Evolutionary conservation across 2,797 vertebrate genomes (phyloP), one percentile per base, ranked within the genome.

Genomic region (Eremophila alpestris): DNA sequence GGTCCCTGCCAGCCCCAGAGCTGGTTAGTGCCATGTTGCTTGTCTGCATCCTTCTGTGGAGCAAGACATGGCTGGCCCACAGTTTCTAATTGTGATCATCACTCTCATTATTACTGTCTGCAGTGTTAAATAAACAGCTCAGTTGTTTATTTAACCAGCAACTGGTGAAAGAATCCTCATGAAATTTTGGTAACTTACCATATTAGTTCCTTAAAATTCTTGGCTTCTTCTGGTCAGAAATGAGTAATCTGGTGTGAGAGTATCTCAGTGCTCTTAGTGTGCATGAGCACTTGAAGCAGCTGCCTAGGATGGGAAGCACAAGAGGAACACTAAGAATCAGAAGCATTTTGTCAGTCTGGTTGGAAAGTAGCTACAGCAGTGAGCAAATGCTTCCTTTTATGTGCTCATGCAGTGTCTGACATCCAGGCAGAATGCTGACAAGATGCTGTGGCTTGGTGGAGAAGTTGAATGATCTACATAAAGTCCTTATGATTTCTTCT

Each of bases 11-110:
- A 63, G 55, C 67, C 29, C 32, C 2, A 3, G 41, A 52, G 59
- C 36, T 69, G 19, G 5, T 62, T 40, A 12, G 11, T 79, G 75
- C 64, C 34, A 5, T 3, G 3, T 43, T 3, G 0, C 32, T 73
- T 32, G 4, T 48, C 56, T 79, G 79, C 30, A 18, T 34, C 21
- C 58, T 24, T 62, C 27, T 65, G 26, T 70, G 54, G 16, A 76
- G 43, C 0, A 0, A 71, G 34, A 64, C 65, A 1, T 79, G 62
- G 41, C 21, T 40, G 54, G 14, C 65, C 26, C 22, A 20, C 36
- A 27, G 45, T 29, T 80, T 60, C 46, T 41, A 27, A 29, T 27
- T 60, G 38, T 41, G 26, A n/a, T 83, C 10, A 16, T 89, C 58
- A 7, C 32, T 70, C 52, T 70, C 10, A 7, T 75, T 60, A 16